Conservation (phyloP, 2,888 invertebrate species). For the Chrysodeixis includens region DNA sequence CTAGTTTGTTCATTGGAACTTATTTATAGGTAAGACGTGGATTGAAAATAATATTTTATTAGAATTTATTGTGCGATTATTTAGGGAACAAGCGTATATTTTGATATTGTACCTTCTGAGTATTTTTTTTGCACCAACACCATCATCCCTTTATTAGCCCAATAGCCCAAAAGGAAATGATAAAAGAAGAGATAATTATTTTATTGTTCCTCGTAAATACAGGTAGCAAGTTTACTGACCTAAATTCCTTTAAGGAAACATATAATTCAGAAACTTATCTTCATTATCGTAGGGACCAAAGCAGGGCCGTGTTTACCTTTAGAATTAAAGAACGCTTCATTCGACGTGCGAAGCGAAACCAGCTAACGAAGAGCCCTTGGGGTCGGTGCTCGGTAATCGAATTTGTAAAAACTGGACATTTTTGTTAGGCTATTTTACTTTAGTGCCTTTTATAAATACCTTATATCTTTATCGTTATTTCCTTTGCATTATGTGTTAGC, state of each 20-base stretch:
- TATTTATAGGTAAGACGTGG: not conserved
- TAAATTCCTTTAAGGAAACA: slow-evolving; percentile 33
- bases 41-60: too few species aligned
- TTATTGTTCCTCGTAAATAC: slow-evolving; percentile 2
- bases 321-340: slow-evolving; percentile 65
- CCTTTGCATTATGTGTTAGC: too few species aligned
- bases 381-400: slow-evolving; percentile 18
- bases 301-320: slow-evolving; percentile 56
- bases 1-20: not conserved
- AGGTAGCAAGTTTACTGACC: slow-evolving; percentile 14
- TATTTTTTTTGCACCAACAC: not conserved
- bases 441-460: not conserved
- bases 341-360: slow-evolving; percentile 55
- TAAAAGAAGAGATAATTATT: not conserved
- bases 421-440: not conserved
- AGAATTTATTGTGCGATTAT: too few species aligned
- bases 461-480: too few species aligned
- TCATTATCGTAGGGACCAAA: slow-evolving; percentile 60
- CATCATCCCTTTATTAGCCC: not conserved
- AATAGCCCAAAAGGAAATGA: not conserved
- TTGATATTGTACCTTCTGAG: too few species aligned
- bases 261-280: slow-evolving; percentile 56
- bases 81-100: too few species aligned
- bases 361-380: slow-evolving; percentile 43
- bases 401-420: not conserved